Base-by-base conservation (phyloP, 2,888 invertebrate genomes). In the Oscheius myriophilus region DNA sequence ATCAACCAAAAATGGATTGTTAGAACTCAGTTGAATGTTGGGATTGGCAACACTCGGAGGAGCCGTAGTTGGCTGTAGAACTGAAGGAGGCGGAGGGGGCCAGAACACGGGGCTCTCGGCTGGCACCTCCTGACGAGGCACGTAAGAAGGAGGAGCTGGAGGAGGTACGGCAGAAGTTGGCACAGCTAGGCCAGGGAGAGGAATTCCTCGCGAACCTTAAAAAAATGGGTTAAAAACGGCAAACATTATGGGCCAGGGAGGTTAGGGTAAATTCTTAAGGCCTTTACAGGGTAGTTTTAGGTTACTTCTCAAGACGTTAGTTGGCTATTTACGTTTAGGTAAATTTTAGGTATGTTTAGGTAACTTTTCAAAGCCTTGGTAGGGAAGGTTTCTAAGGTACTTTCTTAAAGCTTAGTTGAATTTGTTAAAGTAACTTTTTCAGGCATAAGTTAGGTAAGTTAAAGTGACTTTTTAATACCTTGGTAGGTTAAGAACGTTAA, bases 61-160 rank as follows among this genome's bases (percentile, higher is more conserved):
- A 16, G 55, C 55, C 14, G 65, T n/a, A 14, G 55, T 9, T 3
- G 33, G 33, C 3, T 33, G 33, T 21, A 61, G 25, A 39, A 61
- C 49, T 7, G 49, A 49, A 61, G 65, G 46, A 12, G 65, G 65
- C 2, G 65, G 65, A 16, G 65, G 25, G 16, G 65, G 65, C 65
- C 65, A 65, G 14, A n/a, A 23, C 21, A 57, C 39, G 9, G 65
- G 65, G 39, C 65, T 65, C 41, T 65, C 65, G 12, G 55, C 12
- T n/a, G 65, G 39, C 2, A 23, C 33, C 49, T 65, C 55, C 9
- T 33, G 33, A 33, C 33, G 3, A 9, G 33, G 4, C 33, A 33
- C 33, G 9, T 33, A 33, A 49, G 46, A 14, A n/a, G 49, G 23
- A 7, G 42, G 18, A 3, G 41, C 11, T 3, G 45, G 9, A 4